phyloP scores from a whole-genome alignment of 2,888 invertebrate species.

The Drosophila ezoana region DNA sequence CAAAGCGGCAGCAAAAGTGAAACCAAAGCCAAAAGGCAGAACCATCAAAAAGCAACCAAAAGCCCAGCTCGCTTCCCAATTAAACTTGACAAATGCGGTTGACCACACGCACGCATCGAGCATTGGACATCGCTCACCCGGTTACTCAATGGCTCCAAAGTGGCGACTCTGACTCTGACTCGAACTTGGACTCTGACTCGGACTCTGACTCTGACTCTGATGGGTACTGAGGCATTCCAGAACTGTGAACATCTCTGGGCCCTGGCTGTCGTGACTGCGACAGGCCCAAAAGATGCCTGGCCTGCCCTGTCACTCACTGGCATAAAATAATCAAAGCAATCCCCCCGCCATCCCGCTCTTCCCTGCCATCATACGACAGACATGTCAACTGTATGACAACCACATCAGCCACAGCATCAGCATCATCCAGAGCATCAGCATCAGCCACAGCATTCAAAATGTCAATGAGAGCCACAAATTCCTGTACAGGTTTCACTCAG shows the following conservation, averaged over 20 bases:
- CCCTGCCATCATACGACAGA: slow-evolving; percentile 51
- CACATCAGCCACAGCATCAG: slow-evolving; percentile 56
- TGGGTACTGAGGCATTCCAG: slow-evolving; percentile 14
- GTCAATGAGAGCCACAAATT: slow-evolving; percentile 52
- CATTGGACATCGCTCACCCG: slow-evolving; percentile 22
- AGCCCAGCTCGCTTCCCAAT: slow-evolving; percentile 73
- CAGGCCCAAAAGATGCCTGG: slow-evolving; percentile 22
- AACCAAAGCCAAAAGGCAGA: slow-evolving; percentile 45
- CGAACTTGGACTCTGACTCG: background rate
- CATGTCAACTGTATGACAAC: slow-evolving; percentile 75
- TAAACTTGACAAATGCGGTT: slow-evolving; percentile 82
- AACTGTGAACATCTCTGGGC: slow-evolving; percentile 16
- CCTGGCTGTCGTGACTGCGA: slow-evolving; percentile 52
- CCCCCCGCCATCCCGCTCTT: slow-evolving; percentile 23
- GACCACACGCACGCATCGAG: slow-evolving; percentile 77
- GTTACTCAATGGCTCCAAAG: background rate
- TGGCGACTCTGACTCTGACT: no score
- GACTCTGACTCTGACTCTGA: background rate
- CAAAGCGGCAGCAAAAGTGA: slow-evolving; percentile 71
- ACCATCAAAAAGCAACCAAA: slow-evolving; percentile 37
- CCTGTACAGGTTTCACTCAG: slow-evolving; percentile 33
- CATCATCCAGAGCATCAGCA: background rate
- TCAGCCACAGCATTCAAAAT: slow-evolving; percentile 29
- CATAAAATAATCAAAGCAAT: slow-evolving; percentile 75
- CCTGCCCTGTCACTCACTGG: slow-evolving; percentile 47